Evolutionary conservation across 2,797 vertebrate genomes (phyloP).

Genomic region (Coilia nasus): DNA sequence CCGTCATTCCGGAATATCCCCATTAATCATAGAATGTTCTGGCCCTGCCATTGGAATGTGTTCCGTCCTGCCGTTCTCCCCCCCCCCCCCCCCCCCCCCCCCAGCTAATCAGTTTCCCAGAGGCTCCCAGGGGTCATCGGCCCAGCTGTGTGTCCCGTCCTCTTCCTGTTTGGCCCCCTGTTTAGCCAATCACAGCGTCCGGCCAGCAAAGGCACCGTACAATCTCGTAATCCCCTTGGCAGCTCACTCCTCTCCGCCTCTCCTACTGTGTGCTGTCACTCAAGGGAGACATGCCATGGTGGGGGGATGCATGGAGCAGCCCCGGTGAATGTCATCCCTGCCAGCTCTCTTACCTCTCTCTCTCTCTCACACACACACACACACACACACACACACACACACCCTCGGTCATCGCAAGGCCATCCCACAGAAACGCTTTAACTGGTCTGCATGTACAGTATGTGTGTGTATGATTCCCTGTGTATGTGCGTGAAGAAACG

Average conservation of each 20-base stretch:
- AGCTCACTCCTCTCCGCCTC: slow-evolving; percentile 39
- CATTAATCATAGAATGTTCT: neutral
- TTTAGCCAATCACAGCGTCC: neutral
- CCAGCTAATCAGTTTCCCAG: slow-evolving; percentile 35
- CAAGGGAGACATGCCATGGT: too few species aligned
- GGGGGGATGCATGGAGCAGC: too few species aligned
- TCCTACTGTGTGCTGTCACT: neutral
- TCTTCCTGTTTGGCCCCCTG: slow-evolving; percentile 31
- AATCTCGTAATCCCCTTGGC: slow-evolving; percentile 36
- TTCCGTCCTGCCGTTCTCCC: slow-evolving; percentile 15
- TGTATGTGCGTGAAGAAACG: too few species aligned
- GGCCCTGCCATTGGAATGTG: neutral
- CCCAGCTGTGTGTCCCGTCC: slow-evolving; percentile 30
- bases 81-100: slow-evolving; percentile 42
- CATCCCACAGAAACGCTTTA: too few species aligned
- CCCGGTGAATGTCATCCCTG: too few species aligned
- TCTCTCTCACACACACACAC: too few species aligned
- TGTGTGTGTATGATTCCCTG: too few species aligned
- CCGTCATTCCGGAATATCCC: neutral
- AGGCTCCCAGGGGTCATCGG: slow-evolving; percentile 26
- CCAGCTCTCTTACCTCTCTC: too few species aligned
- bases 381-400: too few species aligned
- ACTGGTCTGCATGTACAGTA: too few species aligned
- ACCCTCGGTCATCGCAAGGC: too few species aligned
- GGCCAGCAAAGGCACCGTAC: slow-evolving; percentile 36